phyloP scores from a whole-genome alignment of 92 coral and sea anemone species.

The Palythoa caribaeorum region DNA sequence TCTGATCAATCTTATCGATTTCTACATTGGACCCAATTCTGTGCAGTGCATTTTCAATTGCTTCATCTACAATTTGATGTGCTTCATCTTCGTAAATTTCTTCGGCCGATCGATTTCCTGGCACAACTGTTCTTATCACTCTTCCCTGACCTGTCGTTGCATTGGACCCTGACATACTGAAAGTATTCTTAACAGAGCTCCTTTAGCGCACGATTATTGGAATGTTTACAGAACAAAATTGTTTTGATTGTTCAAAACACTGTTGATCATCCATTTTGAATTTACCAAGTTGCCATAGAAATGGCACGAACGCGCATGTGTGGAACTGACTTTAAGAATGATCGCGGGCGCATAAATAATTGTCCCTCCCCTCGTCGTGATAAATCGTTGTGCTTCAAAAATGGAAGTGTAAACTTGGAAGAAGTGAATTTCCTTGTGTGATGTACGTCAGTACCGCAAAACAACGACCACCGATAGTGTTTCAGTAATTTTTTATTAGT shows the following conservation, averaged over 20 bases:
- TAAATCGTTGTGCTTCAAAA: background rate
- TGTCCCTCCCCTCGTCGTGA: constrained; percentile 7
- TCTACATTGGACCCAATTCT: constrained; percentile 61
- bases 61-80: constrained; percentile 95
- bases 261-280: constrained; percentile 48
- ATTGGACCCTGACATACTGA: constrained; percentile 16
- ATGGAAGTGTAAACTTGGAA: background rate
- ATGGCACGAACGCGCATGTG: constrained; percentile 20
- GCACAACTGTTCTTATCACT: constrained; percentile 74
- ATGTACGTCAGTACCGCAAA: background rate
- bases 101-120: constrained; percentile 81
- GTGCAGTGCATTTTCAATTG: constrained; percentile 90
- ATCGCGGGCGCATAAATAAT: constrained; percentile 31
- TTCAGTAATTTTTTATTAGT: background rate
- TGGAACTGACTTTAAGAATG: no score
- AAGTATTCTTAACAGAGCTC: background rate
- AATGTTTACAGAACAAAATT: background rate
- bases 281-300: constrained; percentile 46
- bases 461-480: background rate
- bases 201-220: background rate
- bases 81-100: constrained; percentile 93
- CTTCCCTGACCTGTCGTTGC: constrained; percentile 50
- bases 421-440: background rate
- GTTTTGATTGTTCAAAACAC: background rate
- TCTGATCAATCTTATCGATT: background rate